Evolutionary conservation across 2,113 vertebrate species (phyloP).

Genomic region (Hylia prasina): DNA sequence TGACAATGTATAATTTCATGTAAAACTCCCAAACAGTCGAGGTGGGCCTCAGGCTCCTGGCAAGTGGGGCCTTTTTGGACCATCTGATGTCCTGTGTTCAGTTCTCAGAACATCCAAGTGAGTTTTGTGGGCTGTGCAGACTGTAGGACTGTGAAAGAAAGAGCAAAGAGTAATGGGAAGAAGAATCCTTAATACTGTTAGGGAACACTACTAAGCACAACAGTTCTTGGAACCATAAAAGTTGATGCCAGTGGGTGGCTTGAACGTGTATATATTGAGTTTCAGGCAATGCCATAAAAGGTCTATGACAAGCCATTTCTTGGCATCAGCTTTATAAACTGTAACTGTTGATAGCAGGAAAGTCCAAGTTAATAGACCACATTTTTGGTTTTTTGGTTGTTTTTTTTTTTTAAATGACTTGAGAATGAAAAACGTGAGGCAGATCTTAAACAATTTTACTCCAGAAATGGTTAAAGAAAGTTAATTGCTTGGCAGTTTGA

Average conservation of each 20-base stretch:
- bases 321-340: slow-evolving; percentile 23
- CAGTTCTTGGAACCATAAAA: neutral
- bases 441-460: neutral
- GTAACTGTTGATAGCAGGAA: neutral
- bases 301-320: neutral
- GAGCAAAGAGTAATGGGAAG: neutral
- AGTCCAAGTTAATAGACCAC: neutral
- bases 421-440: neutral
- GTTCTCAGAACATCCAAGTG: neutral
- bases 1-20: neutral
- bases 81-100: neutral
- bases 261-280: neutral
- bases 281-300: neutral
- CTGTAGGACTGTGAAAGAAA: neutral
- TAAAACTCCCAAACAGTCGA: neutral
- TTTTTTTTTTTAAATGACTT: neutral
- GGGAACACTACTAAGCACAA: neutral
- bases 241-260: neutral
- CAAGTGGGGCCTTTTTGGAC: neutral
- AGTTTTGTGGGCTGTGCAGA: neutral
- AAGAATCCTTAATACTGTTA: neutral
- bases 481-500: neutral
- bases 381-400: neutral
- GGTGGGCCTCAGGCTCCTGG: neutral
- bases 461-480: neutral